phyloP scores from a whole-genome alignment of 2,113 vertebrate species.

The Syngnathus typhle region DNA sequence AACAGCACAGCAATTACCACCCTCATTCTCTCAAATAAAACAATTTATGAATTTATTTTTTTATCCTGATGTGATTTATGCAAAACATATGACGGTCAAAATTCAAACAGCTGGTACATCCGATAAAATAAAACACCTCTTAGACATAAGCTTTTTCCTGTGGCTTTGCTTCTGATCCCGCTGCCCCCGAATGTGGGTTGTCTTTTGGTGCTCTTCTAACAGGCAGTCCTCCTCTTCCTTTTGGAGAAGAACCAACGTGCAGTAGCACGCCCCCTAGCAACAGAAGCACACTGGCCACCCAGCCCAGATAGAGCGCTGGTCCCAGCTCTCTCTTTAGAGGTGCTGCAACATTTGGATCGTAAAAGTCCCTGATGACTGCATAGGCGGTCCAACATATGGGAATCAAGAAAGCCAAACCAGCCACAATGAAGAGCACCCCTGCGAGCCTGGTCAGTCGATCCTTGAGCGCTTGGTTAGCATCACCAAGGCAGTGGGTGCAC shows the following conservation, averaged over 20 bases:
- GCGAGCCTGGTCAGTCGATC: conserved; percentile 62
- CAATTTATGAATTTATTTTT: background rate
- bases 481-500: conserved; percentile 78
- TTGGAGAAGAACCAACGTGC: conserved; percentile 53
- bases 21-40: conserved; percentile 17
- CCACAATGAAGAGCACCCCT: conserved; percentile 60
- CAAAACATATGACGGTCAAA: background rate
- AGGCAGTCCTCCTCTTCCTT: conserved; percentile 29
- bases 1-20: conserved; percentile 30
- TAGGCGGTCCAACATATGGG: conserved; percentile 67
- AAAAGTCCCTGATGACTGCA: conserved; percentile 64
- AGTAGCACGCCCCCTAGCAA: conserved; percentile 65
- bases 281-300: conserved; percentile 61
- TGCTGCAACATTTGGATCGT: conserved; percentile 59
- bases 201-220: conserved; percentile 43
- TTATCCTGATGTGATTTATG: conserved; percentile 4
- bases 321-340: conserved; percentile 71
- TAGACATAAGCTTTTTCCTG: conserved; percentile 69
- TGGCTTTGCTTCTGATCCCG: conserved; percentile 50
- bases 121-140: background rate
- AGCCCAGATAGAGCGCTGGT: conserved; percentile 68
- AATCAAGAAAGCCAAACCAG: conserved; percentile 58
- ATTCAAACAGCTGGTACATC: background rate
- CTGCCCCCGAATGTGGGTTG: conserved; percentile 20
- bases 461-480: conserved; percentile 64